Percentiles rank a stretch among this genome's conserved stretches.
Evolutionary conservation across 1,140 invertebrate species (phyloP).

Genomic region (Drosophila melanogaster): Release_6_plus_ISO1_MT NT_033777.3:6664501-6665000

Average conservation of each 20-base stretch:
- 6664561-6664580: conserved; percentile 18
- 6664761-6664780: no score
- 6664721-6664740: neutral
- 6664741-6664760: neutral
- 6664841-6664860: no score
- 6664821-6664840: no score
- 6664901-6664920: no score
- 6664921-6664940: no score
- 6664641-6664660: conserved; percentile 25
- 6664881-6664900: no score
- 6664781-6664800: no score
- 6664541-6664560: conserved; percentile 59
- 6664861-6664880: no score
- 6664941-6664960: no score
- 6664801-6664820: no score
- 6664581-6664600: conserved; percentile 5
- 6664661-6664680: conserved; percentile 62
- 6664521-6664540: conserved; percentile 73
- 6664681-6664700: conserved; percentile 55
- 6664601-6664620: conserved; percentile 1
- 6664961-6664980: no score
- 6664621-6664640: conserved; percentile 27
- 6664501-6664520: conserved; percentile 63
- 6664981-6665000: no score
- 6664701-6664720: conserved; percentile 32